Evolutionary conservation across 2,113 vertebrate species (phyloP).

Genomic region (Mirza zaza): DNA sequence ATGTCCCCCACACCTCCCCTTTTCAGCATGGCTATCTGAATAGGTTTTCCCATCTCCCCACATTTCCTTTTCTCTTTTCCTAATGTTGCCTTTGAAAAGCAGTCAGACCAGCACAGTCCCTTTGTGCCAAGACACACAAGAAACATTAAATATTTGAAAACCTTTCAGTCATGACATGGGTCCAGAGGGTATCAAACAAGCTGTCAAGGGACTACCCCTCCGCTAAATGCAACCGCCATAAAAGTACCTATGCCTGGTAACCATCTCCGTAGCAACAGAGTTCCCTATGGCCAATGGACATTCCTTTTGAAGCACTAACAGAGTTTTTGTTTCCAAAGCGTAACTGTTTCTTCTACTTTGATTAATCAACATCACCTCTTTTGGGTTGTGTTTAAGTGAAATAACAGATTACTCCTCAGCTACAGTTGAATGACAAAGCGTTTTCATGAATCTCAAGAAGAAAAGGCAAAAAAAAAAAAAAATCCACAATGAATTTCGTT

Average conservation of each 20-base stretch:
- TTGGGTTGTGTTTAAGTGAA: conserved; percentile 63
- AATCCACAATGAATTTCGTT: background rate
- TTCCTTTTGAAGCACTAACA: conserved; percentile 56
- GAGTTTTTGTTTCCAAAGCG: conserved; percentile 71
- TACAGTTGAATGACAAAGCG: conserved; percentile 29
- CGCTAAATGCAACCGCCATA: conserved; percentile 64
- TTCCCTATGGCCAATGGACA: background rate
- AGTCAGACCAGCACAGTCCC: background rate
- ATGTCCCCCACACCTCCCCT: background rate
- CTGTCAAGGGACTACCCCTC: conserved; percentile 68
- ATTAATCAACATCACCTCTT: conserved; percentile 58
- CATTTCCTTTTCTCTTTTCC: conserved; percentile 46
- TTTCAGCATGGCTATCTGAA: conserved; percentile 46
- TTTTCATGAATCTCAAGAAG: conserved; percentile 35
- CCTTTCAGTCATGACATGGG: conserved; percentile 30
- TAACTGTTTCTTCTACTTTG: conserved; percentile 71
- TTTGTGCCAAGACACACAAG: background rate
- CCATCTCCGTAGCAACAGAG: conserved; percentile 71
- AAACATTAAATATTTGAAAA: conserved; percentile 68
- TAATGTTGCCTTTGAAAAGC: conserved; percentile 6
- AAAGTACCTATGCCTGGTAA: conserved; percentile 69
- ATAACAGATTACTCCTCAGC: conserved; percentile 49
- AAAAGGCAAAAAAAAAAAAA: background rate
- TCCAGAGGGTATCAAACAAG: conserved; percentile 66
- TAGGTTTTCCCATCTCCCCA: background rate